These are phyloP conservation scores for Leptinotarsa undecemlineata DNA, from an alignment of 1,140 invertebrate genomes.

Conservation along the genomic window DNA sequence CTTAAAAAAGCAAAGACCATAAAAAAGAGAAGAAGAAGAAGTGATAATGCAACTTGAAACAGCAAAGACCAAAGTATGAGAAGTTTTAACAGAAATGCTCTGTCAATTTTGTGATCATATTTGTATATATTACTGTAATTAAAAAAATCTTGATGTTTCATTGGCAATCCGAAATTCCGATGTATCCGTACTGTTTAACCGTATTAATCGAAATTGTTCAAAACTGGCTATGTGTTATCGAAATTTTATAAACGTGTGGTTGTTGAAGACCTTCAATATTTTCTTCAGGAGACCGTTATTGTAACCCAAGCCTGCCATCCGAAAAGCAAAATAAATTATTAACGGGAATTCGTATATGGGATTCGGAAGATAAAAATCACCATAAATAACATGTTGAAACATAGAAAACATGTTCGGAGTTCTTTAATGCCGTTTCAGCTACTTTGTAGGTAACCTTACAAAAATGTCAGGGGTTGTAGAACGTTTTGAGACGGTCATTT, in stretches of 20 bases:
- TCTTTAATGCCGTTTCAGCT: too few species aligned
- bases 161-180: neutral
- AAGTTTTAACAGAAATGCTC: constrained; percentile 7
- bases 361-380: too few species aligned
- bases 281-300: neutral
- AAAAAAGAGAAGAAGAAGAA: neutral
- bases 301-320: too few species aligned
- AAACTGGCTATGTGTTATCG: neutral
- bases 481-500: too few species aligned
- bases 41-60: neutral
- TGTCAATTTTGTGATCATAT: constrained; percentile 25
- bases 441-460: too few species aligned
- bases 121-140: constrained; percentile 29
- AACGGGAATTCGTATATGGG: too few species aligned
- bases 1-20: neutral
- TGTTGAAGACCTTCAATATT: neutral
- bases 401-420: too few species aligned
- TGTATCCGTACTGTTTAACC: constrained; percentile 1
- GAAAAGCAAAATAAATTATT: too few species aligned
- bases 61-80: neutral
- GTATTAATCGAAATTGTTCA: constrained; percentile 7
- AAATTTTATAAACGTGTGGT: too few species aligned
- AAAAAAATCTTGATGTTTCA: constrained; percentile 26
- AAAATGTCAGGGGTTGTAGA: too few species aligned
- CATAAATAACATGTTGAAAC: too few species aligned